Conservation (phyloP, 2,888 invertebrate species). For the Sphaeridia pumilis region DNA sequence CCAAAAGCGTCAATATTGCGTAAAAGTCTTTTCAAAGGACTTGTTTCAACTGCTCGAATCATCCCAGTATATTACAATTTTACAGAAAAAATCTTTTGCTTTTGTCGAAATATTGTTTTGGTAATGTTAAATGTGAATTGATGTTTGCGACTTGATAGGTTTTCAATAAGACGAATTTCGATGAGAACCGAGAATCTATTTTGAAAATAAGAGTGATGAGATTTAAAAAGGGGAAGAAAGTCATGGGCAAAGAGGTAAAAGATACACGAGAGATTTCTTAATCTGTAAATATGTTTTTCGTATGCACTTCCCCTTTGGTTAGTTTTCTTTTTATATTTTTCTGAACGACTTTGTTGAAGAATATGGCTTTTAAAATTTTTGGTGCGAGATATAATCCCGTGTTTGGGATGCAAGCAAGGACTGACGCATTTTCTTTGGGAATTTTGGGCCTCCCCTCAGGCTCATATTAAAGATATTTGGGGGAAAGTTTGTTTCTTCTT, state of each 20-base stretch:
- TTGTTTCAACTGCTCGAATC: too few relatives aligned
- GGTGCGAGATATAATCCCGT: neutral
- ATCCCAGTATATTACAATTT: too few relatives aligned
- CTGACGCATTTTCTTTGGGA: neutral
- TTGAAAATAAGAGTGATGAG: neutral
- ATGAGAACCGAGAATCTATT: neutral
- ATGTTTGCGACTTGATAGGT: too few relatives aligned
- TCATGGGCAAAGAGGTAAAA: neutral
- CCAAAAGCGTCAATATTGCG: too few relatives aligned
- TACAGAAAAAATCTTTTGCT: too few relatives aligned
- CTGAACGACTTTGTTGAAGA: too few relatives aligned
- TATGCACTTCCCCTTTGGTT: neutral
- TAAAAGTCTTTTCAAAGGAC: too few relatives aligned
- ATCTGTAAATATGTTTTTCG: constrained; percentile 1
- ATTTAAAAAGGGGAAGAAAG: neutral
- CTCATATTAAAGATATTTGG: neutral
- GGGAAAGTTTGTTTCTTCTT: neutral
- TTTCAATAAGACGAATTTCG: too few relatives aligned
- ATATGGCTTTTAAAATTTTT: constrained; percentile 2
- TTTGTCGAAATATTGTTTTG: too few relatives aligned
- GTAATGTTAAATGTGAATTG: too few relatives aligned
- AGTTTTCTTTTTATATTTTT: too few relatives aligned
- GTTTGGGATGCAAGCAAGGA: neutral
- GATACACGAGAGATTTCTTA: neutral
- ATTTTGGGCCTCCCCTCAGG: constrained; percentile 1